phyloP scores from a whole-genome alignment of 1,140 invertebrate genomes.

The Drosophila insularis region DNA sequence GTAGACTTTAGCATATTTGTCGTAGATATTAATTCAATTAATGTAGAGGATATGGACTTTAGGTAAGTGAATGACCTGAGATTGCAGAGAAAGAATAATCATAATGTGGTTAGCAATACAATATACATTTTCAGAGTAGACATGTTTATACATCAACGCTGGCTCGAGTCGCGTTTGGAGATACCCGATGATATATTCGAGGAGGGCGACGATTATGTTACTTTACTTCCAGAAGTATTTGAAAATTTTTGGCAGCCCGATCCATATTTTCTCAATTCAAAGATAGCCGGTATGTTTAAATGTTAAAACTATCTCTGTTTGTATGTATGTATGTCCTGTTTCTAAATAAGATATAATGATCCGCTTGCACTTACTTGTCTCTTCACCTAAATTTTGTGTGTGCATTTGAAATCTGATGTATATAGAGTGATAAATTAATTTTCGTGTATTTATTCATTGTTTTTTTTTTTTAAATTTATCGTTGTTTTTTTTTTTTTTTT shows the following conservation, averaged over 20 bases:
- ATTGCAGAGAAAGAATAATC: constrained; percentile 18
- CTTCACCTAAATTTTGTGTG: constrained; percentile 25
- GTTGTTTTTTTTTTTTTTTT: constrained; percentile 39
- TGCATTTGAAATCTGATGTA: constrained; percentile 37
- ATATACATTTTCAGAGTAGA: constrained; percentile 86
- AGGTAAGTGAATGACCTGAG: constrained; percentile 83
- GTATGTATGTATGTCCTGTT: background rate
- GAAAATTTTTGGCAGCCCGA: constrained; percentile 94
- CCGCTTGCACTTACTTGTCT: constrained; percentile 3
- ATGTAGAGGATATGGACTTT: constrained; percentile 94
- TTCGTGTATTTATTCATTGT: constrained; percentile 60
- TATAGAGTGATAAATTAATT: constrained; percentile 67
- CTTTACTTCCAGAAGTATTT: constrained; percentile 90
- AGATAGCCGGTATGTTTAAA: constrained; percentile 87
- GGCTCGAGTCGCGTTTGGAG: constrained; percentile 89
- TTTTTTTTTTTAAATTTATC: constrained; percentile 56
- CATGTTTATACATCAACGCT: constrained; percentile 92
- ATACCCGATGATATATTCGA: constrained; percentile 89
- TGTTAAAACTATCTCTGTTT: too few species aligned
- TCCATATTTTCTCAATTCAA: constrained; percentile 92
- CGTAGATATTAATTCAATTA: constrained; percentile 92
- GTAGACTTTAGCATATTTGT: constrained; percentile 91
- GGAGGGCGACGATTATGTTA: constrained; percentile 90
- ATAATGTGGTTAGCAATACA: constrained; percentile 63
- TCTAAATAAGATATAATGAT: background rate